Evolutionary conservation across 2,113 vertebrate species (phyloP).

Genomic region (Cephalopholis sonnerati): DNA sequence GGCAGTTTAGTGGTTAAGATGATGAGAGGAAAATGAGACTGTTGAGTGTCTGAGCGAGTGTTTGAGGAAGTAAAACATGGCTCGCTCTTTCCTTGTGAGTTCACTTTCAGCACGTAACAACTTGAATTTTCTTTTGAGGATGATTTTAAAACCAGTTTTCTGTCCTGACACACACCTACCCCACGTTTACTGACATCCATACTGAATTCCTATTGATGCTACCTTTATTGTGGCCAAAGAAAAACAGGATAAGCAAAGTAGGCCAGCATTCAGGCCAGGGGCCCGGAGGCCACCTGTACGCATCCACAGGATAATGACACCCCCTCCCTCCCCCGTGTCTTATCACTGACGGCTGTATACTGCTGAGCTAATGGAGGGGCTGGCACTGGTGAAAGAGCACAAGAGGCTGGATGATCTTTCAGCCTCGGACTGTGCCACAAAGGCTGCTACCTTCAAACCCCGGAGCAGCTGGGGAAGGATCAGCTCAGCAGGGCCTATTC

Average conservation of each 20-base stretch:
- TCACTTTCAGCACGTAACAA: not conserved
- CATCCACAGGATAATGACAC: constrained; percentile 55
- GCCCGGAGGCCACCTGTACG: constrained; percentile 74
- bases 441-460: constrained; percentile 59
- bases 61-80: constrained; percentile 10
- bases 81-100: not conserved
- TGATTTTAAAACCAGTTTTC: not conserved
- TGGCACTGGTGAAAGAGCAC: constrained; percentile 63
- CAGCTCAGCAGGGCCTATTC: constrained; percentile 70
- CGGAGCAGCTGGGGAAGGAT: constrained; percentile 73
- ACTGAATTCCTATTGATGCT: constrained; percentile 35
- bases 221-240: constrained; percentile 40
- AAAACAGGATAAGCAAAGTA: constrained; percentile 53
- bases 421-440: constrained; percentile 55
- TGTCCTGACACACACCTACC: not conserved
- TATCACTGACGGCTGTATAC: constrained; percentile 48
- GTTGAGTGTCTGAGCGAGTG: not conserved
- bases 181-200: constrained; percentile 20
- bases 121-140: not conserved
- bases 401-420: constrained; percentile 52
- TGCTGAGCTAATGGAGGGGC: constrained; percentile 66
- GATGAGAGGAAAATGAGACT: not conserved
- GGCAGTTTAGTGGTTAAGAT: constrained; percentile 7
- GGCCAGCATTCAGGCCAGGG: constrained; percentile 34
- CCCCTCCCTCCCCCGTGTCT: not conserved